Conservation (phyloP, 2,888 invertebrate species). For the Ptychoptera contaminata region DNA sequence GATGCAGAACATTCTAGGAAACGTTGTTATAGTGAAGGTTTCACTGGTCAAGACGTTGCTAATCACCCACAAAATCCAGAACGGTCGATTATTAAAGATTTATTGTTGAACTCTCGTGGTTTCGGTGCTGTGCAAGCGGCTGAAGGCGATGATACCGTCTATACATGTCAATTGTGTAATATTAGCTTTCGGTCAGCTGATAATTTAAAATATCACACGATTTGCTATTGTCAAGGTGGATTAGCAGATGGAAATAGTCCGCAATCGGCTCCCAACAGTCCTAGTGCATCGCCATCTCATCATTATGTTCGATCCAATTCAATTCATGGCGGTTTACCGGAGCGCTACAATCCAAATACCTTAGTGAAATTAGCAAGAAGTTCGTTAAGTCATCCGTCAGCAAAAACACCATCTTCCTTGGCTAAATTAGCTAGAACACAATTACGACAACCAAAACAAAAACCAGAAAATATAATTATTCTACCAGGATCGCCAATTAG, state of each 20-base stretch:
- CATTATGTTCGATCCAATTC: constrained; percentile 43
- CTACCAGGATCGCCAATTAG: neutral
- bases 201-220: constrained; percentile 63
- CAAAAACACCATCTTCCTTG: constrained; percentile 22
- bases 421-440: constrained; percentile 29
- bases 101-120: constrained; percentile 52
- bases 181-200: constrained; percentile 66
- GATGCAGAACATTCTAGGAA: constrained; percentile 32
- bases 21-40: constrained; percentile 40
- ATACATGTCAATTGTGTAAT: constrained; percentile 60
- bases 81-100: constrained; percentile 59
- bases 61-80: constrained; percentile 49
- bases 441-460: constrained; percentile 23
- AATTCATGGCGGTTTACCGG: constrained; percentile 39
- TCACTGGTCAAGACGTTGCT: constrained; percentile 29
- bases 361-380: constrained; percentile 26
- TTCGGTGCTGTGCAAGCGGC: constrained; percentile 30
- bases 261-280: constrained; percentile 27
- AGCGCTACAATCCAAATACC: constrained; percentile 24
- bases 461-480: constrained; percentile 41
- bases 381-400: constrained; percentile 28
- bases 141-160: constrained; percentile 44
- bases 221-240: constrained; percentile 60
- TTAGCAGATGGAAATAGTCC: constrained; percentile 17
- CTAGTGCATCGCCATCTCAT: constrained; percentile 29